These are phyloP conservation scores for Ligdia adustata DNA, from an alignment of 2,888 invertebrate species.

Conservation along the genomic window DNA sequence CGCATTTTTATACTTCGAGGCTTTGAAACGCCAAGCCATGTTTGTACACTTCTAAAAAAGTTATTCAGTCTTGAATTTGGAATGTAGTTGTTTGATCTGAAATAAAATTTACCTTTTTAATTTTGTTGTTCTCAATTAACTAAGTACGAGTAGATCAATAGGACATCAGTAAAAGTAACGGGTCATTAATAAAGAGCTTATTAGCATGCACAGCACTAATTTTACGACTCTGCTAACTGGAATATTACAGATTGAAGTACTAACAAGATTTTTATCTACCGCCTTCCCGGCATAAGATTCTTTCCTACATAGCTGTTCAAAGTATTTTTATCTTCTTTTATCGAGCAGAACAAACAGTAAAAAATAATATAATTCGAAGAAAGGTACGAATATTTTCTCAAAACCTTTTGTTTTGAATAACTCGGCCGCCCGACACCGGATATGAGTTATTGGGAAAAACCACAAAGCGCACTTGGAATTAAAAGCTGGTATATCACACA, in stretches of 20 bases:
- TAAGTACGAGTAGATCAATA: neutral
- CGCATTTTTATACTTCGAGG: constrained; percentile 99
- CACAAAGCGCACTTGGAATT: constrained; percentile 2
- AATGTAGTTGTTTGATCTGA: constrained; percentile 66
- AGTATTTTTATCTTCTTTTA: neutral
- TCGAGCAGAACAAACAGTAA: constrained; percentile 13
- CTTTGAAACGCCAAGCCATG: constrained; percentile 98
- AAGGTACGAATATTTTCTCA: constrained; percentile 49
- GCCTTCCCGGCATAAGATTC: neutral
- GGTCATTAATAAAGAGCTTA: constrained; percentile 4
- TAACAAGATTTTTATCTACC: neutral
- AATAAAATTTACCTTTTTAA: constrained; percentile 36
- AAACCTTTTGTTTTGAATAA: constrained; percentile 80
- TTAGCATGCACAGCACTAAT: constrained; percentile 9
- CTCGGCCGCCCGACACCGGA: constrained; percentile 73
- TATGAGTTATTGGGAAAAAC: constrained; percentile 45
- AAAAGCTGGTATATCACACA: neutral
- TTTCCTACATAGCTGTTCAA: neutral
- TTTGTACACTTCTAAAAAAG: constrained; percentile 62
- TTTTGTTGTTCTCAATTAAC: neutral
- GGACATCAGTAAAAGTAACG: constrained; percentile 11
- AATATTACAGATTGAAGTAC: constrained; percentile 9
- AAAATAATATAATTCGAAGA: constrained; percentile 25
- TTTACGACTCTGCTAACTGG: constrained; percentile 9
- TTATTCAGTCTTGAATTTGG: constrained; percentile 75